Conservation (phyloP, 2,797 vertebrate species). For the Sebastes cheni region DNA sequence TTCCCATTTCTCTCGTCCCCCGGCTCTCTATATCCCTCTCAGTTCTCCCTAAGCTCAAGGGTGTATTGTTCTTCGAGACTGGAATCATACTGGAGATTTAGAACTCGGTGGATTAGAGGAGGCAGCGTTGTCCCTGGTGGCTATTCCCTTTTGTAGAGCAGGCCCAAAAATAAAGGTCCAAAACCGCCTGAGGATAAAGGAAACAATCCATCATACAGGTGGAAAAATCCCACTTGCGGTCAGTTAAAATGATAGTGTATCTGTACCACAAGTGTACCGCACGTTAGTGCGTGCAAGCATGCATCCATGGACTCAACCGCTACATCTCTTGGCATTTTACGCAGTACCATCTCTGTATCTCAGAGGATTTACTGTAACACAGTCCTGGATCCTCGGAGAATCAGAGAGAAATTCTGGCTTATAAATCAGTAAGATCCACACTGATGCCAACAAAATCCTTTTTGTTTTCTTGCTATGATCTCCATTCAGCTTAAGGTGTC, state of each 20-base stretch:
- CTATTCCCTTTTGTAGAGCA: slow-evolving; percentile 71
- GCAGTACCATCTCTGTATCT: slow-evolving; percentile 22
- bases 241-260: slow-evolving; percentile 53
- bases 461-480: not conserved
- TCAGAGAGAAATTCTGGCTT: slow-evolving; percentile 9
- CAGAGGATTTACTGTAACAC: slow-evolving; percentile 30
- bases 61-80: slow-evolving; percentile 70
- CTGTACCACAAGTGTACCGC: not conserved
- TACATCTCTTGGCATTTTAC: slow-evolving; percentile 19
- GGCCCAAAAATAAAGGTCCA: slow-evolving; percentile 76
- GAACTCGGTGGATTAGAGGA: slow-evolving; percentile 74
- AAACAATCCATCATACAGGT: slow-evolving; percentile 78
- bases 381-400: slow-evolving; percentile 24
- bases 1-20: slow-evolving; percentile 47
- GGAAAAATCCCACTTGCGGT: slow-evolving; percentile 51
- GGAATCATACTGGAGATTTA: slow-evolving; percentile 79
- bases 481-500: slow-evolving; percentile 7
- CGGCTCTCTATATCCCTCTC: slow-evolving; percentile 25
- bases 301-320: not conserved
- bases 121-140: slow-evolving; percentile 74
- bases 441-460: not conserved
- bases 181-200: slow-evolving; percentile 70
- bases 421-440: slow-evolving; percentile 27
- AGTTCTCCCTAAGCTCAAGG: slow-evolving; percentile 63
- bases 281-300: not conserved